These are phyloP conservation scores for Apodemia zela DNA, from an alignment of 2,888 invertebrate genomes.

Conservation along the genomic window DNA sequence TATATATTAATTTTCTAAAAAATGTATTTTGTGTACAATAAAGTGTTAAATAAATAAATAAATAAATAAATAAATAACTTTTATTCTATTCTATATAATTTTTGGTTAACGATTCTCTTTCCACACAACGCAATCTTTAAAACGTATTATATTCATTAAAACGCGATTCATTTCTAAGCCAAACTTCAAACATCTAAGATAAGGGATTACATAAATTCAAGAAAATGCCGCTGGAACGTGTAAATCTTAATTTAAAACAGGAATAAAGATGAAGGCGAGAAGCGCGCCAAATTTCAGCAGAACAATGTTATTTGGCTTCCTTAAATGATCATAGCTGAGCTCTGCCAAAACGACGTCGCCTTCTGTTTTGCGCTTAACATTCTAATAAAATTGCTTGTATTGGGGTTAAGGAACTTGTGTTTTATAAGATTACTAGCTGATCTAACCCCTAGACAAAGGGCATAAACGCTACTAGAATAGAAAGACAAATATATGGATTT, in stretches of 20 bases:
- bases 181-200: neutral
- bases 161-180: neutral
- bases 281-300: slow-evolving; percentile 8
- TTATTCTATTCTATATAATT: too few species aligned
- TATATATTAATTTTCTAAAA: too few species aligned
- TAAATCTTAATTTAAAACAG: slow-evolving; percentile 14
- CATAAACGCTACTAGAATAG: too few species aligned
- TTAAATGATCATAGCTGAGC: neutral
- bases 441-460: too few species aligned
- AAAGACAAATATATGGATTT: too few species aligned
- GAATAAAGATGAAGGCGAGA: slow-evolving; percentile 8
- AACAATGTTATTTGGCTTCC: slow-evolving; percentile 1
- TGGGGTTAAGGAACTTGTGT: slow-evolving; percentile 1
- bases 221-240: slow-evolving; percentile 8
- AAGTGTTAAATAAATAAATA: too few species aligned
- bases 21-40: too few species aligned
- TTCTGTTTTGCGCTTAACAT: neutral
- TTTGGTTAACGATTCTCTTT: too few species aligned
- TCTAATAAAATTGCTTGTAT: neutral
- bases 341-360: slow-evolving; percentile 4
- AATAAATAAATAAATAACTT: too few species aligned
- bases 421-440: neutral
- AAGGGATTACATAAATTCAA: slow-evolving; percentile 5
- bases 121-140: too few species aligned
- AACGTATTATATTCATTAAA: neutral